Conservation (phyloP, 1,140 invertebrate species). For the Neotoxoptera formosana region DNA sequence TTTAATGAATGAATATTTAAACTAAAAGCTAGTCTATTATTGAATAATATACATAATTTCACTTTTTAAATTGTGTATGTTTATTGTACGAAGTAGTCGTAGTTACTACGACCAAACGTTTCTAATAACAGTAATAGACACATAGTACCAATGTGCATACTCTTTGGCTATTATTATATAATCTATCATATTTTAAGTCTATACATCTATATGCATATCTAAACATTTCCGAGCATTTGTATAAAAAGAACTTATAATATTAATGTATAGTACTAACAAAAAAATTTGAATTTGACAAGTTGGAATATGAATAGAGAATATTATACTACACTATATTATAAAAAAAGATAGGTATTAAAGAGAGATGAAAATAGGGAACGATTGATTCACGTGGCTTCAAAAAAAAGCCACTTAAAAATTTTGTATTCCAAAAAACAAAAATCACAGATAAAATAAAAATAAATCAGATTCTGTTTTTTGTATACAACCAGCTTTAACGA, state of each 20-base stretch:
- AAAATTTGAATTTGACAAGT: not conserved
- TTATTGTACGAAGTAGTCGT: not conserved
- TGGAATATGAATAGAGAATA: not conserved
- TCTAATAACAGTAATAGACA: not conserved
- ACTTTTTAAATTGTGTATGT: not conserved
- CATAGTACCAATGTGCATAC: not conserved
- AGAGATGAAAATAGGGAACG: not conserved
- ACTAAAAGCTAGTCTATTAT: no score
- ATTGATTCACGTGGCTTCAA: not conserved
- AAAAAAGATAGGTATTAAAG: not conserved
- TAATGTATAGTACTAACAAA: not conserved
- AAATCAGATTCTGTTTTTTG: not conserved
- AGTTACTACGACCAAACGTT: not conserved
- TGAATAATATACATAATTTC: not conserved
- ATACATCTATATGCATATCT: not conserved
- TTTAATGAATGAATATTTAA: no score
- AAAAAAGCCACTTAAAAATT: not conserved
- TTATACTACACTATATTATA: not conserved
- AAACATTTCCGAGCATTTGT: not conserved
- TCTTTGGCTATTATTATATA: not conserved
- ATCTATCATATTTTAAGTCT: not conserved
- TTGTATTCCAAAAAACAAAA: not conserved
- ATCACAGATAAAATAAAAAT: not conserved
- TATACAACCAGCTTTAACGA: not conserved
- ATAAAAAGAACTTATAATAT: not conserved